Evolutionary conservation across 1,140 invertebrate genomes (phyloP), one percentile per base, ranked within the genome.

Genomic region (Octopus sinensis): DNA sequence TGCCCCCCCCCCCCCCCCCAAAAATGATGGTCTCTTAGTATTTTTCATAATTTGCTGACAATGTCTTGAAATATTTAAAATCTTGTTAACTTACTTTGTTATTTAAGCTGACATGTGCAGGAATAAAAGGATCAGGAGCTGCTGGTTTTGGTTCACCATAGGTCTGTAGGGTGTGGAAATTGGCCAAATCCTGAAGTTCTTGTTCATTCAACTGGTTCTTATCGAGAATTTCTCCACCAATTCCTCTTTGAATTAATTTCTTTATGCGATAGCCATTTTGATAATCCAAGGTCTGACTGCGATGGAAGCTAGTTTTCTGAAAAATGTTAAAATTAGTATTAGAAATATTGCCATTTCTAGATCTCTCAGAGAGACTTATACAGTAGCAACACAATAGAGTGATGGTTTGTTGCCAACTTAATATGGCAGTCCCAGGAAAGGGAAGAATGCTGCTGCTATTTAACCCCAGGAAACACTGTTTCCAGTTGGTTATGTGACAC

Each of bases 31-130:
- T 23, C 23, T 23, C 23, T 23, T 23, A 23, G 23, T 23, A 23
- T 23, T 23, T 23, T 23, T 23, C 23, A 23, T 23, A 23, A 23
- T 23, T 23, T 23, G 23, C 23, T 23, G 23, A 23, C 23, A 23
- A 23, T 23, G 23, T 23, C 23, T 23, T 23, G 23, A 23, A 23
- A 23, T 23, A 23, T 23, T 23, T 23, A 23, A 23, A 23, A 23
- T 23, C 23, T 23, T 23, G 23, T 23, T 23, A 62, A 6, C 53
- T 9, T 84, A 91, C 94, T 84, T 95, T 94, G 88, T 95, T 94
- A 85, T 95, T 95, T 87, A 94, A 95, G 30, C 94, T 91, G 4
- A 94, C 94, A 91, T 93, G 95, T 85, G 94, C 93, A 0, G 95
- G 95, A 7, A 94, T 89, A 86, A 95, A 94, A 56, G 89, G 88